Conservation (phyloP, 1,140 invertebrate species). For the Drosophila cardini region DNA sequence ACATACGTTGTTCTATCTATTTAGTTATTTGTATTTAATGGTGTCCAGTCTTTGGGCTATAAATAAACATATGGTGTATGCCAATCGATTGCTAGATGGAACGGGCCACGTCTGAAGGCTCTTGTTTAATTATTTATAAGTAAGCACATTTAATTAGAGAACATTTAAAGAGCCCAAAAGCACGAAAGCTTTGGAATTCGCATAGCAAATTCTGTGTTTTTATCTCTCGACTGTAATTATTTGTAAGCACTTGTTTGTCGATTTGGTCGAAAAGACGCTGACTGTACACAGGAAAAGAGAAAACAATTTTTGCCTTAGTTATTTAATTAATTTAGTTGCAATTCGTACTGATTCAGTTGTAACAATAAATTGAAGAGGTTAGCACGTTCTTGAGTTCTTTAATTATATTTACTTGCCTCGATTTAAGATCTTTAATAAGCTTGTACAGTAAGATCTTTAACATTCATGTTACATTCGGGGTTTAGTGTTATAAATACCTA, state of each 20-base stretch:
- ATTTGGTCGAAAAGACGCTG: background rate
- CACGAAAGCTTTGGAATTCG: slow-evolving; percentile 1
- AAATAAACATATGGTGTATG: slow-evolving; percentile 57
- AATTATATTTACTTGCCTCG: slow-evolving; percentile 51
- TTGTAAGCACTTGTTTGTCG: slow-evolving; percentile 21
- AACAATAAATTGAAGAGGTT: slow-evolving; percentile 13
- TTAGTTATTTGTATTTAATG: slow-evolving; percentile 5
- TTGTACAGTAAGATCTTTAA: background rate
- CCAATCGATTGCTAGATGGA: slow-evolving; percentile 64
- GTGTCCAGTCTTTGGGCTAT: slow-evolving; percentile 44
- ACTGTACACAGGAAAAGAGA: background rate
- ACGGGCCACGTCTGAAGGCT: slow-evolving; percentile 15
- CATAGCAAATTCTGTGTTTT: background rate
- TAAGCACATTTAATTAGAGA: slow-evolving; percentile 38
- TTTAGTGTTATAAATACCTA: too few relatives aligned
- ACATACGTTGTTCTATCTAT: slow-evolving; percentile 15
- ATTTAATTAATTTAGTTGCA: slow-evolving; percentile 57
- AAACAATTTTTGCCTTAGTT: slow-evolving; percentile 36
- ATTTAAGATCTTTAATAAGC: slow-evolving; percentile 46
- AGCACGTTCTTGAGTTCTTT: slow-evolving; percentile 7
- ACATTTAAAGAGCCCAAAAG: slow-evolving; percentile 30
- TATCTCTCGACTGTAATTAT: slow-evolving; percentile 30
- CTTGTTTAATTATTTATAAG: slow-evolving; percentile 69
- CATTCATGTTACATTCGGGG: too few relatives aligned
- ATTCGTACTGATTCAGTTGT: too few relatives aligned